These are phyloP conservation scores for Neria commutata DNA, from an alignment of 2,888 invertebrate genomes.

Conservation along the genomic window DNA sequence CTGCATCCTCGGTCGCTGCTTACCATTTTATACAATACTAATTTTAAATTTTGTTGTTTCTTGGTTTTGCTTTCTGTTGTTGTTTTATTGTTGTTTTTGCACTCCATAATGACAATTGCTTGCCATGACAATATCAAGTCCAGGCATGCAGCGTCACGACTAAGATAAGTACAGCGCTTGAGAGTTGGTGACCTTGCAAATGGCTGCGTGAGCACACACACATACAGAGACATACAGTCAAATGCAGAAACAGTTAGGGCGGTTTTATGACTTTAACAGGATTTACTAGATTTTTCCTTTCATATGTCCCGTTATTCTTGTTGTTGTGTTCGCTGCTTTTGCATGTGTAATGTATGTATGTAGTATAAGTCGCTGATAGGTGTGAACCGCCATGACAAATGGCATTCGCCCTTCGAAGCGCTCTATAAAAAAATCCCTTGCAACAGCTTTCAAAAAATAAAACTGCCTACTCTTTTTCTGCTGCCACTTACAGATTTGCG, in stretches of 20 bases:
- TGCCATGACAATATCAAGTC: not conserved
- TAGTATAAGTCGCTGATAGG: not conserved
- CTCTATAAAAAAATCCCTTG: too few species aligned
- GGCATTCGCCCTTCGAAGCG: too few species aligned
- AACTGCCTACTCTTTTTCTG: not conserved
- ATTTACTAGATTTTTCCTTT: too few species aligned
- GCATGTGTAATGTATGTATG: not conserved
- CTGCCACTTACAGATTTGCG: not conserved
- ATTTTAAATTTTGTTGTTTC: too few species aligned
- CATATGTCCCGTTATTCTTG: not conserved
- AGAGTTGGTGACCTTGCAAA: slow-evolving; percentile 9
- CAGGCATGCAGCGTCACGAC: not conserved
- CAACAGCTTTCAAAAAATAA: not conserved
- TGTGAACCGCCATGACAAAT: not conserved
- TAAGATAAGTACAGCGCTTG: not conserved
- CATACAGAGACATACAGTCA: too few species aligned
- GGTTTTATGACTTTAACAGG: not conserved
- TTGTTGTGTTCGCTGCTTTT: not conserved
- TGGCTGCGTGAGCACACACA: too few species aligned
- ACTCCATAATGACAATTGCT: not conserved
- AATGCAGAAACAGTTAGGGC: not conserved
- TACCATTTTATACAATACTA: too few species aligned
- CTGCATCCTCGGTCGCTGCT: too few species aligned
- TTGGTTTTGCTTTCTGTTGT: too few species aligned
- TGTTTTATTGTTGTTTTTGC: too few species aligned